These are phyloP conservation scores for Machimus rusticus DNA, from an alignment of 2,888 invertebrate species.

Conservation along the genomic window DNA sequence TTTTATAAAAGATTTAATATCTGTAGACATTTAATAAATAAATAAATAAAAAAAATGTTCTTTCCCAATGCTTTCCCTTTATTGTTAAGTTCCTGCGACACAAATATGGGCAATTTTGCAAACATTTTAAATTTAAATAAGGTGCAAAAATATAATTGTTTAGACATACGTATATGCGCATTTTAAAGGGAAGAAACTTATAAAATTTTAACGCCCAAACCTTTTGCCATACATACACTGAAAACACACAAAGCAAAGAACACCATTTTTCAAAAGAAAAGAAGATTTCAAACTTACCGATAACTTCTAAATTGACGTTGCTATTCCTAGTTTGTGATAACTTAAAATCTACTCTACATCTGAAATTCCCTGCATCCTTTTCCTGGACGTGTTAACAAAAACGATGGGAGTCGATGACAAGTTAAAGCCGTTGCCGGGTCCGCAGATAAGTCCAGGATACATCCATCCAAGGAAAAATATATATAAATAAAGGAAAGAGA, in stretches of 20 bases:
- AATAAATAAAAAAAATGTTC: too few relatives aligned
- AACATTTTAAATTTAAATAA: too few relatives aligned
- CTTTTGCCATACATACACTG: too few relatives aligned
- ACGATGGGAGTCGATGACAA: not conserved
- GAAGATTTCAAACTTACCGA: slow-evolving; percentile 69
- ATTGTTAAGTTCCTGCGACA: too few relatives aligned
- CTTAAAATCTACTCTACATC: slow-evolving; percentile 81
- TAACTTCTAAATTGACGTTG: slow-evolving; percentile 79
- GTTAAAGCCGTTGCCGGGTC: not conserved
- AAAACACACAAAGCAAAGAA: not conserved
- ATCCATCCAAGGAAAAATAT: slow-evolving; percentile 32
- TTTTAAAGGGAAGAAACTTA: too few relatives aligned
- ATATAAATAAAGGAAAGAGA: slow-evolving; percentile 50
- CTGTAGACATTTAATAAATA: too few relatives aligned
- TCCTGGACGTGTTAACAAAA: slow-evolving; percentile 60
- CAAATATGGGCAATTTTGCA: too few relatives aligned
- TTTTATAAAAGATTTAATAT: too few relatives aligned
- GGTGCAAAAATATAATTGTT: too few relatives aligned
- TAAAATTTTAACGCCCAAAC: too few relatives aligned
- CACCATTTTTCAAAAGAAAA: not conserved
- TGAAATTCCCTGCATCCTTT: slow-evolving; percentile 76
- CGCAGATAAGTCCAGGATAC: not conserved
- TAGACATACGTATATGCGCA: too few relatives aligned
- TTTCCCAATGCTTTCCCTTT: too few relatives aligned
- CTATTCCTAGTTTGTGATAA: slow-evolving; percentile 79